phyloP scores from a whole-genome alignment of 2,113 vertebrate genomes.

The Nothocercus julius region DNA sequence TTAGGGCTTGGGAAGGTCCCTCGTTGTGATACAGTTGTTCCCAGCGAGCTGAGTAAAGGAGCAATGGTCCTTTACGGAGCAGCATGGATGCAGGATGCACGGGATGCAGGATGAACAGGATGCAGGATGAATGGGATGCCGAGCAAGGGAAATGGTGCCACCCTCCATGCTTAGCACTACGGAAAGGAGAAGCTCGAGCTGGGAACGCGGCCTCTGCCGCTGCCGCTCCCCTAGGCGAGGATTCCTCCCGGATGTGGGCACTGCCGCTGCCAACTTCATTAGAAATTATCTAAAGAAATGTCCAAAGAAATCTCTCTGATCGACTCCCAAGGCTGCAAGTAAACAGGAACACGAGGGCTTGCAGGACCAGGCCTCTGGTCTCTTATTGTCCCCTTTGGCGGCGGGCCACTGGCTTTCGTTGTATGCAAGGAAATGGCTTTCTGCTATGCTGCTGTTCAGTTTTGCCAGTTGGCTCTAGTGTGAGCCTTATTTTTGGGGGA shows the following conservation, averaged over 20 bases:
- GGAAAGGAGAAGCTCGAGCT: too few relatives aligned
- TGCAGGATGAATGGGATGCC: not conserved
- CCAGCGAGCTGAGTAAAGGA: not conserved
- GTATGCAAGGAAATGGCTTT: slow-evolving; percentile 21
- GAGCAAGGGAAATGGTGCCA: not conserved
- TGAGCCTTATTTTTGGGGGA: not conserved
- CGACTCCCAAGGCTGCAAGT: not conserved
- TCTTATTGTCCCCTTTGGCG: slow-evolving; percentile 43
- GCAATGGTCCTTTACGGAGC: too few relatives aligned
- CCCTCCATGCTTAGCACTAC: not conserved
- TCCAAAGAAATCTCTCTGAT: not conserved
- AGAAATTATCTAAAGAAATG: not conserved
- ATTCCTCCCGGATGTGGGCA: not conserved
- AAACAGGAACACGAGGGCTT: slow-evolving; percentile 47
- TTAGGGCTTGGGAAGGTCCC: not conserved
- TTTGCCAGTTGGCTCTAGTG: not conserved
- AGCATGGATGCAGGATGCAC: too few relatives aligned
- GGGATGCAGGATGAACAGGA: too few relatives aligned
- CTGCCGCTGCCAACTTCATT: not conserved
- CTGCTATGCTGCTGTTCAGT: not conserved
- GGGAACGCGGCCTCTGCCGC: not conserved
- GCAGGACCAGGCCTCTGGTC: fast-evolving
- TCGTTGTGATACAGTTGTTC: fast-evolving
- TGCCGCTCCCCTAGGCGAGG: too few relatives aligned
- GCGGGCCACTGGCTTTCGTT: not conserved